phyloP scores from a whole-genome alignment of 2,888 invertebrate species.

The Arge pagana region DNA sequence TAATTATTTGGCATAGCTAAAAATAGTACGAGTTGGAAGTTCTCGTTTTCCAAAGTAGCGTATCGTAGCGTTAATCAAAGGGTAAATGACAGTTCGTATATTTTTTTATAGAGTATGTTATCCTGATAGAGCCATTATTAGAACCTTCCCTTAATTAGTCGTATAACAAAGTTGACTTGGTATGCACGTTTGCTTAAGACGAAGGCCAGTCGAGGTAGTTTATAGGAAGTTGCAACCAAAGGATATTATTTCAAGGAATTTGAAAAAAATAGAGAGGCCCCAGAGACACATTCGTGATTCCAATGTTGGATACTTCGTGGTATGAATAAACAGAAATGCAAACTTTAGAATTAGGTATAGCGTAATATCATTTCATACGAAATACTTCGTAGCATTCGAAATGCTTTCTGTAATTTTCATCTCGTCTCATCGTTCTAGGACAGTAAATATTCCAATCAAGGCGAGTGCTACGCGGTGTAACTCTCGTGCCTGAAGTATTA shows the following conservation, averaged over 20 bases:
- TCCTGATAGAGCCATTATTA: slow-evolving; percentile 14
- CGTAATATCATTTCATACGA: too few species aligned
- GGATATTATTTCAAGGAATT: slow-evolving; percentile 9
- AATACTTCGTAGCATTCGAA: too few species aligned
- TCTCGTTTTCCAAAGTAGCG: slow-evolving; percentile 12
- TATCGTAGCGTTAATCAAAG: slow-evolving; percentile 23
- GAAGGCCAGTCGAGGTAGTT: slow-evolving; percentile 9
- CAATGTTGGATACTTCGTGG: slow-evolving; percentile 9
- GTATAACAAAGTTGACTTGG: neutral
- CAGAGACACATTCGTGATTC: too few species aligned
- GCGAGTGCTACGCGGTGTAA: too few species aligned
- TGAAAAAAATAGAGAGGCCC: neutral
- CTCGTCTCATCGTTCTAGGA: too few species aligned
- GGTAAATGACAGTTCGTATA: slow-evolving; percentile 8
- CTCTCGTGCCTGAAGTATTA: too few species aligned
- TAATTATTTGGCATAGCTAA: neutral
- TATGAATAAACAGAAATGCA: too few species aligned
- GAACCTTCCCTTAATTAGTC: slow-evolving; percentile 20
- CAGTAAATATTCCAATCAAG: too few species aligned
- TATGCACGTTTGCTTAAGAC: slow-evolving; percentile 1
- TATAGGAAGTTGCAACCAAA: slow-evolving; percentile 15
- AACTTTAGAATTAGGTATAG: too few species aligned
- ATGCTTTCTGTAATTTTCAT: too few species aligned
- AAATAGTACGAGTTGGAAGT: neutral
- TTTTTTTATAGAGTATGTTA: slow-evolving; percentile 14